phyloP scores from a whole-genome alignment of 2,797 vertebrate genomes.

The Siniperca scherzeri region DNA sequence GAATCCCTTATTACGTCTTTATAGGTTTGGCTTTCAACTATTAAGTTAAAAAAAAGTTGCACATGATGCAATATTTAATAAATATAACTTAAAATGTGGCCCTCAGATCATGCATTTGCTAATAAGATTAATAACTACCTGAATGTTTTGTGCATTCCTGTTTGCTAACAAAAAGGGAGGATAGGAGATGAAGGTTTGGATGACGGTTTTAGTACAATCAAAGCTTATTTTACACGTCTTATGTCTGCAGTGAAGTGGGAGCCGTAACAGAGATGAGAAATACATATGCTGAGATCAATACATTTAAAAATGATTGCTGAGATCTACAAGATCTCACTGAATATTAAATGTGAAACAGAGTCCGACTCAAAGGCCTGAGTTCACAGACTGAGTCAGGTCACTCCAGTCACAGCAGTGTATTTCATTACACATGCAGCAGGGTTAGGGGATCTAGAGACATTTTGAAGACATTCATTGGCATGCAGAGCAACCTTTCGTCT shows the following conservation, averaged over 20 bases:
- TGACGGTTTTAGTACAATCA: not conserved
- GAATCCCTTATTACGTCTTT: not conserved
- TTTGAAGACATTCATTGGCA: slow-evolving; percentile 28
- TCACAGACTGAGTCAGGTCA: slow-evolving; percentile 10
- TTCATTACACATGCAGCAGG: slow-evolving; percentile 28
- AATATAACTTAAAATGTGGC: not conserved
- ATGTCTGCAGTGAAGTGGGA: not conserved
- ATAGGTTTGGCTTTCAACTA: not conserved
- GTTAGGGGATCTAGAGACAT: not conserved
- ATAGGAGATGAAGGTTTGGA: not conserved
- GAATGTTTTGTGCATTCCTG: not conserved
- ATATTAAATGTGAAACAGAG: slow-evolving; percentile 26
- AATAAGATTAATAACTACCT: not conserved
- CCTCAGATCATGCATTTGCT: not conserved
- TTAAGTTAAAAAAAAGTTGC: not conserved
- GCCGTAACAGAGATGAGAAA: slow-evolving; percentile 4
- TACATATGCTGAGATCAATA: slow-evolving; percentile 22
- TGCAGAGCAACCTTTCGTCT: slow-evolving; percentile 13
- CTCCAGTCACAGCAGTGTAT: slow-evolving; percentile 8
- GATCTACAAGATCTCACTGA: not conserved
- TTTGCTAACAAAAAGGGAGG: not conserved
- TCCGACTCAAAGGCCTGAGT: not conserved
- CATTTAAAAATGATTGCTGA: slow-evolving; percentile 19
- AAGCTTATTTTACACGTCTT: not conserved
- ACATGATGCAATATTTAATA: not conserved